Percentiles rank a stretch among this genome's conserved stretches.
Evolutionary conservation across 2,888 invertebrate species (phyloP).

Genomic region (Pemphredon lugubris): DNA sequence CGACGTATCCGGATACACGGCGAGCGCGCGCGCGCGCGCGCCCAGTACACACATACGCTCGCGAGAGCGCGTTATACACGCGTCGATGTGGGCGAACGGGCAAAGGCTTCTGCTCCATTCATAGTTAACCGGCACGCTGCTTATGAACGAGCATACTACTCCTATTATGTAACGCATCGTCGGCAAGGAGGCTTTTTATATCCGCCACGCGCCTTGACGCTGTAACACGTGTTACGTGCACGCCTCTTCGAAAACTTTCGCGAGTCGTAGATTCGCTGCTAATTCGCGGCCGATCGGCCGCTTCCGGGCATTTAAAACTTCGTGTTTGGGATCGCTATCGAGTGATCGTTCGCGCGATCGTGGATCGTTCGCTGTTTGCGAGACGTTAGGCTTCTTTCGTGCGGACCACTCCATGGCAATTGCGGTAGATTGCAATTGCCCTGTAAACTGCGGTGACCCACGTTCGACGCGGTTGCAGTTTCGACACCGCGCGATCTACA

Average conservation of each 20-base stretch:
- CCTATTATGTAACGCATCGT: conserved; percentile 64
- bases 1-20: too few relatives aligned
- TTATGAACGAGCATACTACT: conserved; percentile 65
- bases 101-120: conserved; percentile 67
- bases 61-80: neutral
- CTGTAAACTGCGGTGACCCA: too few relatives aligned
- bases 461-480: too few relatives aligned
- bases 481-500: too few relatives aligned
- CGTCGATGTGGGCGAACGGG: conserved; percentile 49
- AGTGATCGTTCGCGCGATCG: too few relatives aligned
- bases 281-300: neutral
- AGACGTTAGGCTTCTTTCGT: too few relatives aligned
- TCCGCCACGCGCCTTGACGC: conserved; percentile 53
- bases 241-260: neutral
- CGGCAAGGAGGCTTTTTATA: conserved; percentile 64
- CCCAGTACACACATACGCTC: neutral
- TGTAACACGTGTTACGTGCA: neutral
- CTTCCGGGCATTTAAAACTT: too few relatives aligned
- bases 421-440: too few relatives aligned
- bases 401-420: too few relatives aligned
- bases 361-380: too few relatives aligned
- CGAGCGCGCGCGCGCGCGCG: too few relatives aligned
- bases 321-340: too few relatives aligned
- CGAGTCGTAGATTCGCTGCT: conserved; percentile 6
- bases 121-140: conserved; percentile 64